These are phyloP conservation scores for Scomber colias DNA, from an alignment of 2,113 vertebrate species.

Conservation along the genomic window DNA sequence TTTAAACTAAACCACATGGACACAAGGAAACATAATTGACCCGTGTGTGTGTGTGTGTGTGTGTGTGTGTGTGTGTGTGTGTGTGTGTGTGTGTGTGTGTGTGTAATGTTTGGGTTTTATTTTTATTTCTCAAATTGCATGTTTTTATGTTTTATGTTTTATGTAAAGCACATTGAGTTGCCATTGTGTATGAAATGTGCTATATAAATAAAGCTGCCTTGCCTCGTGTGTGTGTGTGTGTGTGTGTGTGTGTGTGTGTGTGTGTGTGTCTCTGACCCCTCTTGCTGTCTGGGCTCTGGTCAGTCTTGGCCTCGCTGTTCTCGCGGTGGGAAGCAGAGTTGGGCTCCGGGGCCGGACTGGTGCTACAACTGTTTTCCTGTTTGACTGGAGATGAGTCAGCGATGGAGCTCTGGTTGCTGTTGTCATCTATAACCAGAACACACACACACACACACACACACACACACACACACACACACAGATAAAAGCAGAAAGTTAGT, in stretches of 20 bases:
- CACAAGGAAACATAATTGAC: no score
- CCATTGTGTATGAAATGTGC: no score
- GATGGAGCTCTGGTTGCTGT: slow-evolving; percentile 99
- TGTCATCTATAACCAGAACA: slow-evolving; percentile 87
- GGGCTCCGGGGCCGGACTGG: slow-evolving; percentile 92
- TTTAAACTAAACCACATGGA: no score
- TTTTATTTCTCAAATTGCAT: no score
- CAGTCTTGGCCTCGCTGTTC: slow-evolving; percentile 85
- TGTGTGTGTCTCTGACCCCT: slow-evolving; percentile 63
- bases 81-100: no score
- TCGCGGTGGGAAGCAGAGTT: slow-evolving; percentile 84
- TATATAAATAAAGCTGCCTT: no score
- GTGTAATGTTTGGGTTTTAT: no score
- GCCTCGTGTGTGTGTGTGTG: not conserved
- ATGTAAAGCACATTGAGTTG: no score
- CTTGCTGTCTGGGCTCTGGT: slow-evolving; percentile 91
- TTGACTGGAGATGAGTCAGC: slow-evolving; percentile 96
- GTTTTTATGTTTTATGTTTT: no score
- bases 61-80: no score
- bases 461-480: not conserved
- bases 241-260: slow-evolving; percentile 5
- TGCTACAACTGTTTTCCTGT: slow-evolving; percentile 95
- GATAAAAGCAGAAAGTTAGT: not conserved
- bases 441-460: no score
- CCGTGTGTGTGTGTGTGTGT: no score